Base-by-base conservation (phyloP, 2,797 vertebrate species). In the Sus cebifrons region DNA sequence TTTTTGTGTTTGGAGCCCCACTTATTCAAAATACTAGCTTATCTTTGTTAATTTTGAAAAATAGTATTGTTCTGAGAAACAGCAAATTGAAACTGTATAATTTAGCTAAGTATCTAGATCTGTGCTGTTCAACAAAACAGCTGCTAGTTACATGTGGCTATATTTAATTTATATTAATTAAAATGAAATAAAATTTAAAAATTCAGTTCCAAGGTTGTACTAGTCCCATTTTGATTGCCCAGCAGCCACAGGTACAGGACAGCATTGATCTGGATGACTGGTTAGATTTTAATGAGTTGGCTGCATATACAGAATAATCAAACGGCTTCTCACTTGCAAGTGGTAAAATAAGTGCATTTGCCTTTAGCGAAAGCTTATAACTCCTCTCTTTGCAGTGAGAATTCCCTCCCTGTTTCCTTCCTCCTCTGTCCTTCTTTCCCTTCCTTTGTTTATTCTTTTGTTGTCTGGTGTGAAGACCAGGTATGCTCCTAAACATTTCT, bases 11-110 rank as follows among this genome's bases (percentile, higher is more conserved):
- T 91, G 54, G 32, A 60, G 86, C 29, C 77, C 20, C 3, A 40
- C 21, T 18, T 44, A 17, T 78, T 21, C n/a, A 67, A 83, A 74
- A 67, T 73, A 77, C 60, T 65, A 81, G 25, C n/a, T 70, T 77
- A 23, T 4, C 4, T 64, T 77, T 54, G 67, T 79, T 79, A 75
- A 78, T 84, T 94, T 86, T 67, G 68, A 96, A 94, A 64, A 20
- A 64, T 60, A 89, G 68, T 44, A 27, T 32, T 91, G 15, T 85
- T 73, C 10, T 73, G 73, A 94, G 87, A 90, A 86, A 94, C 4
- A 62, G 27, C 74, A 54, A 54, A 84, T 91, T 36, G n/a, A 90
- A 49, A 74, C 13, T 32, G 25, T 68, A 23, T 78, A 44, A 83
- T 60, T 71, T 73, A 83, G 44, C 21, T 65, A 64, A 54, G 82